Evolutionary conservation across 2,888 invertebrate species (phyloP).

Genomic region (Ormyrus nitidulus): DNA sequence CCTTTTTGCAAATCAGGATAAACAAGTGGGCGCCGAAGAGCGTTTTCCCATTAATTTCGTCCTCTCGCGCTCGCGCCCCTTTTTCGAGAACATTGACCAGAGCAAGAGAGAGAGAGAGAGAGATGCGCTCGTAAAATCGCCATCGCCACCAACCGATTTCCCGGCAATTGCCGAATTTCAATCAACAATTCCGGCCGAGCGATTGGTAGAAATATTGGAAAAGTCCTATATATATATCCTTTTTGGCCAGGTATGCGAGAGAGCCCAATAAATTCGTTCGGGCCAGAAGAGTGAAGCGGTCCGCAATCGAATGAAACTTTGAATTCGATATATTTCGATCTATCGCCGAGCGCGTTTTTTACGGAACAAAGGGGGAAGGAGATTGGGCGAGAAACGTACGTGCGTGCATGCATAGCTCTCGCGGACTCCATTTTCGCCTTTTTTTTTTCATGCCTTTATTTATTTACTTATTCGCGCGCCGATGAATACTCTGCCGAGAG

Average conservation of each 20-base stretch:
- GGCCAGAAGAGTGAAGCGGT: constrained; percentile 27
- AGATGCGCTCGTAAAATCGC: constrained; percentile 7
- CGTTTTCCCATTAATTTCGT: constrained; percentile 42
- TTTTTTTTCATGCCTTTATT: constrained; percentile 12
- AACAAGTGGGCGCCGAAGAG: constrained; percentile 28
- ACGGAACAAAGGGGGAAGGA: not conserved
- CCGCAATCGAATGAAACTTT: constrained; percentile 57
- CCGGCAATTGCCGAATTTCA: constrained; percentile 46
- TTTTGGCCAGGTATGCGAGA: constrained; percentile 10
- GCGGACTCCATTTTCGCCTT: no score
- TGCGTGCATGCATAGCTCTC: not conserved
- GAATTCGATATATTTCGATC: constrained; percentile 43
- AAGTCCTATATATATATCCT: constrained; percentile 16
- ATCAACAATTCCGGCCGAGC: constrained; percentile 29
- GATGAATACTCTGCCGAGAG: not conserved
- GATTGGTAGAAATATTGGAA: constrained; percentile 40
- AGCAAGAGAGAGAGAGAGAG: not conserved
- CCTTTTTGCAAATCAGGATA: constrained; percentile 44
- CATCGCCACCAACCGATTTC: constrained; percentile 25
- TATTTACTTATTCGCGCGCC: constrained; percentile 3
- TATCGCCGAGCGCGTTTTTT: not conserved
- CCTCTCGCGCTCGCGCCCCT: constrained; percentile 3
- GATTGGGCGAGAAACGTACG: constrained; percentile 1
- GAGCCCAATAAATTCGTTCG: constrained; percentile 41
- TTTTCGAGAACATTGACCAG: not conserved